These are phyloP conservation scores for Spatula versicolor DNA, from an alignment of 2,797 vertebrate genomes.

Conservation along the genomic window DNA sequence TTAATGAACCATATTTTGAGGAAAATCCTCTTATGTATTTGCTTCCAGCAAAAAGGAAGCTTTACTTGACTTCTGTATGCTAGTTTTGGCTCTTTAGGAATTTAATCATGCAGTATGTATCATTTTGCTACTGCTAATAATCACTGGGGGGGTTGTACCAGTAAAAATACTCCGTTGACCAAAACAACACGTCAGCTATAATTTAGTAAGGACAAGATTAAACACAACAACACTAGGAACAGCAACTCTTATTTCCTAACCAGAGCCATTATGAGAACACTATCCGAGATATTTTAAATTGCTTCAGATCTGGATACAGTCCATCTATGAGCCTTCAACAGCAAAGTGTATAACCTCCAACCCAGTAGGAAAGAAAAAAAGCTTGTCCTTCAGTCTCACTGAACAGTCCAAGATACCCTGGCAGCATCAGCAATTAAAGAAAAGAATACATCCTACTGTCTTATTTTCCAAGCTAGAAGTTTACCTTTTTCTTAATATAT, in stretches of 20 bases:
- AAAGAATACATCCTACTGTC: neutral
- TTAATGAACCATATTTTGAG: constrained; percentile 48
- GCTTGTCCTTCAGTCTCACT: neutral
- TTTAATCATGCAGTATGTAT: neutral
- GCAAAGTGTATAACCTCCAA: neutral
- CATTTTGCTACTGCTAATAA: constrained; percentile 28
- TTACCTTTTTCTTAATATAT: neutral
- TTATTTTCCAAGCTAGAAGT: neutral
- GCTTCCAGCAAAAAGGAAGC: constrained; percentile 34
- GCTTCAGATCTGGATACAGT: neutral
- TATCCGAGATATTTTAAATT: neutral
- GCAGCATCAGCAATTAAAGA: neutral
- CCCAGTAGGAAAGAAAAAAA: neutral
- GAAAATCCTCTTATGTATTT: constrained; percentile 44
- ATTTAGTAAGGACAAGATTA: neutral
- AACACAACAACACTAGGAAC: neutral
- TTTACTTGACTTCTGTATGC: neutral
- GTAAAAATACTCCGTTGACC: constrained; percentile 2
- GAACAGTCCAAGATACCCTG: neutral
- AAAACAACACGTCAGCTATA: constrained; percentile 2
- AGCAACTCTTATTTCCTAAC: neutral
- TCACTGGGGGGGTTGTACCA: neutral
- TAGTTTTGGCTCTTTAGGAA: constrained; percentile 20
- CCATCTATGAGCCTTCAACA: neutral
- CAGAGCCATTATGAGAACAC: neutral